These are phyloP conservation scores for Astropecten irregularis DNA, from an alignment of 53 echinoderm and acorn worm species.

Conservation along the genomic window DNA sequence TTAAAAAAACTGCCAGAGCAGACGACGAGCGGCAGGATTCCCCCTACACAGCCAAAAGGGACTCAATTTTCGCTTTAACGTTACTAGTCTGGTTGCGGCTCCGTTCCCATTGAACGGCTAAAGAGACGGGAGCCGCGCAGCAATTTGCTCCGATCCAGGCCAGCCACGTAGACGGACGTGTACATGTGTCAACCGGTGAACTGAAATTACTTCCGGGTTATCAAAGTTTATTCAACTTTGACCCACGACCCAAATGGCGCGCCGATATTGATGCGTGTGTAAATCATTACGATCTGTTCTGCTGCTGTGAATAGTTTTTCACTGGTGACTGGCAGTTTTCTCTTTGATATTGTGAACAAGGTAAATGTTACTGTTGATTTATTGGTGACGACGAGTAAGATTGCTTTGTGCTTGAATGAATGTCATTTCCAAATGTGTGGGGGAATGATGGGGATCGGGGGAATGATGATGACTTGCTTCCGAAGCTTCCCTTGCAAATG, in stretches of 20 bases:
- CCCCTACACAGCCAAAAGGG: background rate
- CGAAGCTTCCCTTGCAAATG: too few relatives aligned
- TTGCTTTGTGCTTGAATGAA: too few relatives aligned
- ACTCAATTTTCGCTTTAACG: background rate
- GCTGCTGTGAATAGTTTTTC: background rate
- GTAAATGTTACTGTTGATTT: background rate
- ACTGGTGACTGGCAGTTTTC: background rate
- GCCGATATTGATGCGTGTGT: background rate
- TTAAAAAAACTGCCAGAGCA: background rate
- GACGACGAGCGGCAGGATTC: background rate
- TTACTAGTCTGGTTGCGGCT: slow-evolving; percentile 24
- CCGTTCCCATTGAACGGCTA: background rate
- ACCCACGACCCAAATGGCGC: slow-evolving; percentile 15
- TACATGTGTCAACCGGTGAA: slow-evolving; percentile 19
- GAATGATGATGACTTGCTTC: too few relatives aligned
- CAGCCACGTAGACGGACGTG: slow-evolving; percentile 46
- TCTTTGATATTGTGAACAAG: background rate
- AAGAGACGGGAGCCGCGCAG: slow-evolving; percentile 14
- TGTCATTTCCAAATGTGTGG: too few relatives aligned
- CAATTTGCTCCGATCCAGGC: background rate
- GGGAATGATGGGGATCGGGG: too few relatives aligned
- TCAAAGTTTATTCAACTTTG: slow-evolving; percentile 6
- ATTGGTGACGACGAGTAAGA: too few relatives aligned
- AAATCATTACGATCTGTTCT: too few relatives aligned
- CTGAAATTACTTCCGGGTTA: slow-evolving; percentile 25